A percentile compares a stretch with the other conserved stretches of the same genome.
Evolutionary conservation across 2,113 vertebrate species (phyloP).

Genomic region (Apteryx mantelli): DNA sequence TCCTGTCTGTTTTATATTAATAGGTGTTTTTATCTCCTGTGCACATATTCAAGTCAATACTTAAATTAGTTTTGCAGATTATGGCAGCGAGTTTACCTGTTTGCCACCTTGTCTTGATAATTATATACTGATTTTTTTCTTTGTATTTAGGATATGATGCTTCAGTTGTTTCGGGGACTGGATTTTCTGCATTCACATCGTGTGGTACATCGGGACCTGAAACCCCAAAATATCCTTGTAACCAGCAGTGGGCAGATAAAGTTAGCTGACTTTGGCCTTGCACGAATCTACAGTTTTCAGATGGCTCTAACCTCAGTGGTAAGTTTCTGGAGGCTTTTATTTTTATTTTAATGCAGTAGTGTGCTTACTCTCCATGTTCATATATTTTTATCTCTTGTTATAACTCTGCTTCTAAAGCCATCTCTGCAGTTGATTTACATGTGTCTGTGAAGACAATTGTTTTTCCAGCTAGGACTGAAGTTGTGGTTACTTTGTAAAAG

Average conservation of each 20-base stretch:
- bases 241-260: slow-evolving; percentile 97
- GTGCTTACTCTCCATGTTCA: background rate
- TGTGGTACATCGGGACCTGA: slow-evolving; percentile 97
- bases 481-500: background rate
- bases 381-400: background rate
- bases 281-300: slow-evolving; percentile 99
- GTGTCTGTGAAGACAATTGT: background rate
- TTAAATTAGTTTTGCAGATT: background rate
- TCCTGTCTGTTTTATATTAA: background rate
- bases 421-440: background rate
- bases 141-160: slow-evolving; percentile 93
- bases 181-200: slow-evolving; percentile 98
- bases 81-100: background rate
- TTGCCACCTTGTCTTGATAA: background rate
- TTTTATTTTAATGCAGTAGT: background rate
- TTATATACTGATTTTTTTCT: background rate
- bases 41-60: background rate
- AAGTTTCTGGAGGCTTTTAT: slow-evolving; percentile 72
- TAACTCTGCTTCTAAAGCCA: background rate
- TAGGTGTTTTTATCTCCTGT: background rate
- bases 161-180: slow-evolving; percentile 94
- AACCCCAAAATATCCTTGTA: slow-evolving; percentile 98
- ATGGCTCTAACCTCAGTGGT: slow-evolving; percentile 99
- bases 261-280: slow-evolving; percentile 95
- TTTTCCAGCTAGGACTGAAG: background rate